Evolutionary conservation across 2,113 vertebrate genomes (phyloP).

Genomic region (Otocyon megalotis): DNA sequence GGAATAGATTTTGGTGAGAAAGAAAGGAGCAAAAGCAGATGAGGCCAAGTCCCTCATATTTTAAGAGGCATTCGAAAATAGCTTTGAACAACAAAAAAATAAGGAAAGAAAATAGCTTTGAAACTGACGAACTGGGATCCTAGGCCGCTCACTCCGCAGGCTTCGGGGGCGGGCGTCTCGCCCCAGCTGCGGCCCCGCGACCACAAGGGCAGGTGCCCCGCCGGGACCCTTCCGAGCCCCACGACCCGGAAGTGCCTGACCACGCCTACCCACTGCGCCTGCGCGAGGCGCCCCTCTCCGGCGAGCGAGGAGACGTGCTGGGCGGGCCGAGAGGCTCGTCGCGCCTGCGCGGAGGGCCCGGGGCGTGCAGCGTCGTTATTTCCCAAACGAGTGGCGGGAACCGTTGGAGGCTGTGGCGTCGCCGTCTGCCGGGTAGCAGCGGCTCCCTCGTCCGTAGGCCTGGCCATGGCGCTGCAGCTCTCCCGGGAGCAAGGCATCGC

Average conservation of each 20-base stretch:
- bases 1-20: not conserved
- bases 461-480: conserved; percentile 85
- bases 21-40: not conserved
- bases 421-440: rapidly evolving
- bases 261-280: not conserved
- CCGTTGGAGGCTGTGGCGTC: rapidly evolving
- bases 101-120: too few species aligned
- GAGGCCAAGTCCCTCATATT: not conserved
- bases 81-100: not conserved
- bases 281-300: rapidly evolving
- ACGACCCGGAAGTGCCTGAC: rapidly evolving
- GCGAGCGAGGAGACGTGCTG: rapidly evolving
- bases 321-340: not conserved
- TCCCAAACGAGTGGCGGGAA: conserved; percentile 78
- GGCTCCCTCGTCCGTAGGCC: not conserved
- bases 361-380: conserved; percentile 16
- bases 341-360: conserved; percentile 34
- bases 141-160: not conserved
- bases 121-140: not conserved
- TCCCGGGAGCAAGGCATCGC: conserved; percentile 92
- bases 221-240: rapidly evolving
- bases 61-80: not conserved
- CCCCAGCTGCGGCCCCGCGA: rapidly evolving
- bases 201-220: rapidly evolving
- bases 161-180: rapidly evolving